A percentile compares a stretch with the other conserved stretches of the same genome.
Evolutionary conservation across 2,113 vertebrate species (phyloP).

Genomic region (Dromaius novaehollandiae): DNA sequence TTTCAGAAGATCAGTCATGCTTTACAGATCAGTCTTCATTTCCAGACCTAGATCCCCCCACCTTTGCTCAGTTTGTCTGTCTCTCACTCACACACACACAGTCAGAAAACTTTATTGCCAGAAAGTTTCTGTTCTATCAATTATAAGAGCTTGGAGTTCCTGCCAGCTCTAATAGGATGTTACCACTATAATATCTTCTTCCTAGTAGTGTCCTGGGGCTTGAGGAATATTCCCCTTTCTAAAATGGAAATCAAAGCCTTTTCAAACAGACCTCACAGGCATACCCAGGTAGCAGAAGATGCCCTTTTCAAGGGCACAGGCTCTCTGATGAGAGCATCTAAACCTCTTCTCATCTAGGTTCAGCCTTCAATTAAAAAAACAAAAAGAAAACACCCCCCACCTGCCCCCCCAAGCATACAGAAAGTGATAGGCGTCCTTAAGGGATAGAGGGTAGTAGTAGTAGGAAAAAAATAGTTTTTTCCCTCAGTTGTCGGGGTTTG

Average conservation of each 20-base stretch:
- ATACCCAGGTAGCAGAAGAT: background rate
- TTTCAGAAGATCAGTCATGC: constrained; percentile 22
- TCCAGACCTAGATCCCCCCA: background rate
- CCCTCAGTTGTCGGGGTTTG: background rate
- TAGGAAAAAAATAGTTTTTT: background rate
- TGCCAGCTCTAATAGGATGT: background rate
- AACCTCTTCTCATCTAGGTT: background rate
- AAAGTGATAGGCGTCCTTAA: background rate
- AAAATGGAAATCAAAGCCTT: constrained; percentile 5
- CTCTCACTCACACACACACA: background rate
- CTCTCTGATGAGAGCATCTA: background rate
- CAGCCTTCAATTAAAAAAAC: background rate
- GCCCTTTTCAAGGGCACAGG: background rate
- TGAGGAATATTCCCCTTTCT: background rate
- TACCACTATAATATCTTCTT: background rate
- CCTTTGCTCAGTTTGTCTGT: background rate
- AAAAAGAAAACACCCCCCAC: background rate
- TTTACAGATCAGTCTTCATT: constrained; percentile 30
- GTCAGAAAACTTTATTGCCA: background rate
- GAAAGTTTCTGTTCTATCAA: background rate
- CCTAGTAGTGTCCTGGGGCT: background rate
- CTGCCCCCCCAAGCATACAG: background rate
- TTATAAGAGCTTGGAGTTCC: background rate
- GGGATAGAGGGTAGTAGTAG: background rate
- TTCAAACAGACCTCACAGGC: background rate